Base-by-base conservation (phyloP, 2,797 vertebrate genomes). In the Borostomias antarcticus region DNA sequence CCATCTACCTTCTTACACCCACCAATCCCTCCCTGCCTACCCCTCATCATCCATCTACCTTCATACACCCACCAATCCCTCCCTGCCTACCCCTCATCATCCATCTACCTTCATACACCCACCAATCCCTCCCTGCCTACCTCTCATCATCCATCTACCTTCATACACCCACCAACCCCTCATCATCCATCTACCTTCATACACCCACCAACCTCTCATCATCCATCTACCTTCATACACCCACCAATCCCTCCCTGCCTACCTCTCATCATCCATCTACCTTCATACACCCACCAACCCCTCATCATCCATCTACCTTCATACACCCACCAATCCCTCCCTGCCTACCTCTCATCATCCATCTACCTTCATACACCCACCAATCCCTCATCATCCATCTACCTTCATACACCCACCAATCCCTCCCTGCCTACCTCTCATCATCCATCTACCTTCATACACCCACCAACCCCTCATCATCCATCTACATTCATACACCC, bases 251-350 rank as follows among this genome's bases (percentile, higher is more conserved):
- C 40, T 45, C 15, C 6, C 4, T 45, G 13, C 40, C n/a, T 88
- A 99, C 97, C 98, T 97, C 82, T 99, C 97, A 25, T 99, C 98
- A 0, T 99, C 98, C 98, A 99, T 99, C 85, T 98, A 17, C 40
- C 40, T 45, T 45, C 40, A 13, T 17, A 4, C n/a, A 13, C n/a
- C 40, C n/a, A 13, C 40, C n/a, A 13, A 43, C 15, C 13, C 40
- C 82, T 99, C 97, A 25, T 99, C 98, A 0, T 99, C 98, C 98
- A 99, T 99, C 85, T 98, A 17, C 40, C 40, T 45, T 45, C 40
- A 13, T 17, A 4, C n/a, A 13, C n/a, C 40, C n/a, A 13, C 40
- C n/a, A 13, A 43, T n/a, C 15, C 13, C 40, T 45, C 15, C 6
- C 4, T 45, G 13, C 40, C n/a, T 88, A 99, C 97, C 98, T 97